A percentile compares a stretch with the other conserved stretches of the same genome.
Evolutionary conservation across 2,113 vertebrate species (phyloP).

Genomic region (Myiagra hebetior): DNA sequence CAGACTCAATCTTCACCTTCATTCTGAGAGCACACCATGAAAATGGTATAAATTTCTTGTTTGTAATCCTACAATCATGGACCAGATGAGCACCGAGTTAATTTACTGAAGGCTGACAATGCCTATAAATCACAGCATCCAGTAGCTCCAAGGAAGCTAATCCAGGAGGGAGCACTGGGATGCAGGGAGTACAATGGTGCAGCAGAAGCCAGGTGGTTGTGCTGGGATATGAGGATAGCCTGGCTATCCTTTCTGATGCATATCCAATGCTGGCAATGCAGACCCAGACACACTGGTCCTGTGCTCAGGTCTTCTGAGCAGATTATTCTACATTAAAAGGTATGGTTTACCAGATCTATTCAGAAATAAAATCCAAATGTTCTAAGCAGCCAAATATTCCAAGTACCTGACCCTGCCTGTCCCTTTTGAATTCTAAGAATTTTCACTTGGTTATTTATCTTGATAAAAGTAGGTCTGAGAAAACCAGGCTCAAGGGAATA

Average conservation of each 20-base stretch:
- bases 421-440: background rate
- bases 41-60: background rate
- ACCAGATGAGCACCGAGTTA: background rate
- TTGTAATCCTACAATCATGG: background rate
- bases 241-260: background rate
- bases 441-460: background rate
- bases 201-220: background rate
- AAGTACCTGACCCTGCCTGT: background rate
- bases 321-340: background rate
- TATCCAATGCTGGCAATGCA: background rate
- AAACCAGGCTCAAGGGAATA: background rate
- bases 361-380: background rate
- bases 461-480: background rate
- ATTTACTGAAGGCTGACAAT: background rate
- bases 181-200: background rate
- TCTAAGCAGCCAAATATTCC: background rate
- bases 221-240: background rate
- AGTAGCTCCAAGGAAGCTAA: background rate
- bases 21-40: background rate
- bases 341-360: background rate
- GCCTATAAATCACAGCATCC: background rate
- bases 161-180: background rate
- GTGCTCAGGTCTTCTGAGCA: background rate
- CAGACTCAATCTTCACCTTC: background rate
- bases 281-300: background rate